Evolutionary conservation across 2,113 vertebrate species (phyloP).

Genomic region (Nothoprocta perdicaria): DNA sequence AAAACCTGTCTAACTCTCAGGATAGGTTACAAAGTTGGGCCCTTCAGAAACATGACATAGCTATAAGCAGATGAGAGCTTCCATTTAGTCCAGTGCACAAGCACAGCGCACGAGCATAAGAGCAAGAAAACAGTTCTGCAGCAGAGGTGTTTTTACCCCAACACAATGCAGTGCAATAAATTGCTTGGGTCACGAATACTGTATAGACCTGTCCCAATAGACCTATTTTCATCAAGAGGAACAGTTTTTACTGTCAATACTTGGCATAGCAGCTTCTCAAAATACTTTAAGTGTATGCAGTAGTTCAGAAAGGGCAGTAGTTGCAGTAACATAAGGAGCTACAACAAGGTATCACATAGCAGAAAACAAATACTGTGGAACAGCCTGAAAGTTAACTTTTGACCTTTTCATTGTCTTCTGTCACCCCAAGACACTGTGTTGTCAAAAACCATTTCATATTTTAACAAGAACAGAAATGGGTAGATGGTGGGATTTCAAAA

Average conservation of each 20-base stretch:
- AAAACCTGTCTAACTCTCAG: neutral
- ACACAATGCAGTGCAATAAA: neutral
- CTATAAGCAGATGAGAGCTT: neutral
- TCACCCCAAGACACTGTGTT: neutral
- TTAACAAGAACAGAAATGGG: neutral
- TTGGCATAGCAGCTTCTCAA: neutral
- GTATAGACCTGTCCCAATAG: neutral
- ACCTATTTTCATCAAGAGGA: neutral
- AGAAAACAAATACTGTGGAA: neutral
- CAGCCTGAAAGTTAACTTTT: neutral
- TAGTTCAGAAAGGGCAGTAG: neutral
- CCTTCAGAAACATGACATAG: rapidly evolving
- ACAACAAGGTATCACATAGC: neutral
- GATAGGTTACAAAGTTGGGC: neutral
- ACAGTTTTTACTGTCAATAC: neutral
- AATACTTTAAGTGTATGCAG: neutral
- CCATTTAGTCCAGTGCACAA: neutral
- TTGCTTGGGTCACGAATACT: neutral
- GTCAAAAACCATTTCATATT: neutral
- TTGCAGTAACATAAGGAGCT: neutral
- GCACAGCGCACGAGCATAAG: too few relatives aligned
- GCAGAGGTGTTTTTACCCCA: neutral
- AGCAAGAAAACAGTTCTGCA: neutral
- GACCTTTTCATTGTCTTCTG: neutral
- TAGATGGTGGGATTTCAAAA: neutral